Conservation (phyloP, 2,113 vertebrate species). For the Zosterops japonicus region DNA sequence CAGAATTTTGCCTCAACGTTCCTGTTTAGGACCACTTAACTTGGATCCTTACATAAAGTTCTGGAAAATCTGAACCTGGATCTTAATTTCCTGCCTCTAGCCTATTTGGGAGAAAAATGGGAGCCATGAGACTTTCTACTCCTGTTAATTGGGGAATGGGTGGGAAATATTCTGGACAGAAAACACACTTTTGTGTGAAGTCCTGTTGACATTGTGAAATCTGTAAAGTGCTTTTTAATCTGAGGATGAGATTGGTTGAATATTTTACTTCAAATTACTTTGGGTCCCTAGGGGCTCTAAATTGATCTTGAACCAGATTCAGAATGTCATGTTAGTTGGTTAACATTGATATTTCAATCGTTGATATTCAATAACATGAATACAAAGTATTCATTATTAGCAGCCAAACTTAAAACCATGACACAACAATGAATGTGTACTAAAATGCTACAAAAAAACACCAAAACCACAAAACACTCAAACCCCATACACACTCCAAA, state of each 20-base stretch:
- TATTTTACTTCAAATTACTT: neutral
- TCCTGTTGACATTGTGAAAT: neutral
- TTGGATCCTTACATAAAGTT: neutral
- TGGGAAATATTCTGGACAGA: neutral
- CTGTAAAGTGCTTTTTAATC: neutral
- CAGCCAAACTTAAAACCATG: neutral
- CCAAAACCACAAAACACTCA: accelerated
- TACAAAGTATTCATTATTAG: neutral
- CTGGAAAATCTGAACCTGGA: neutral
- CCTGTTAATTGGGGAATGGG: neutral
- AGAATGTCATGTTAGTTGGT: neutral
- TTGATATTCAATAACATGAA: neutral
- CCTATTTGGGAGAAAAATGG: neutral
- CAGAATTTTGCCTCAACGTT: neutral
- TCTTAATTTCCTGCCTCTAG: neutral
- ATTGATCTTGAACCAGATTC: neutral
- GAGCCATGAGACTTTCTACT: neutral
- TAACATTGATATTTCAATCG: neutral
- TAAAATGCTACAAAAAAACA: neutral
- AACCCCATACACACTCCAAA: accelerated
- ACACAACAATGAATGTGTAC: neutral
- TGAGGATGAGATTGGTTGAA: neutral
- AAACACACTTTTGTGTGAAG: neutral
- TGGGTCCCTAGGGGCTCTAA: neutral
- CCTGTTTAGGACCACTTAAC: neutral